These are phyloP conservation scores for Pocillopora grandis DNA, from an alignment of 92 coral and sea anemone species.

Conservation along the genomic window DNA sequence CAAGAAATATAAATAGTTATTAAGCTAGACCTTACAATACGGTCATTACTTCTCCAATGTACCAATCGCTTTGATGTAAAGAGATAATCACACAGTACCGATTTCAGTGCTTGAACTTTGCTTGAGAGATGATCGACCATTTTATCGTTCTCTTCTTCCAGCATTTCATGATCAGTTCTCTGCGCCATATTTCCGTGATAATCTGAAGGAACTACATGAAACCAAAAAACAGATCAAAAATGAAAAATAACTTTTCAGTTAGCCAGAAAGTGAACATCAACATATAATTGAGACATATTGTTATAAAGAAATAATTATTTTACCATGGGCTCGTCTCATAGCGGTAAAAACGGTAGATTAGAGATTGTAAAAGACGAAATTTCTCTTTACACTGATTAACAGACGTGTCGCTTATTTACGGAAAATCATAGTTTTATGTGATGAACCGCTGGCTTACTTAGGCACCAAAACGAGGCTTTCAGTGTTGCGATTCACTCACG, in stretches of 20 bases:
- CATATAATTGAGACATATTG: not conserved
- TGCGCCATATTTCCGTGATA: conserved; percentile 62
- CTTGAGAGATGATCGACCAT: conserved; percentile 76
- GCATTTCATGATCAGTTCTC: conserved; percentile 82
- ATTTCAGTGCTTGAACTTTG: conserved; percentile 95
- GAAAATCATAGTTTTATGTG: conserved; percentile 12
- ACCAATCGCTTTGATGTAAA: not conserved
- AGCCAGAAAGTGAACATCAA: not conserved
- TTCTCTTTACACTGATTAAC: not conserved
- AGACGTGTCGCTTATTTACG: conserved; percentile 43
- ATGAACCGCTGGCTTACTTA: conserved; percentile 53
- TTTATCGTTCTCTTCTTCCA: conserved; percentile 92
- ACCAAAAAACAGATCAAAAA: not conserved
- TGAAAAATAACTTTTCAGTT: not conserved
- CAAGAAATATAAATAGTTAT: too few species aligned
- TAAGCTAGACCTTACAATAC: too few species aligned
- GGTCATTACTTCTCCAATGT: too few species aligned
- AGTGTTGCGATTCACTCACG: too few species aligned
- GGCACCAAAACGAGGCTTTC: conserved; percentile 24
- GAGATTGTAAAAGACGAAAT: conserved; percentile 8
- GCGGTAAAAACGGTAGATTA: conserved; percentile 18
- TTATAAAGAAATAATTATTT: not conserved
- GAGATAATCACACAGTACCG: conserved; percentile 51
- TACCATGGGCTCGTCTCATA: conserved; percentile 50
- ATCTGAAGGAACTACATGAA: conserved; percentile 43